These are phyloP conservation scores for Sycobia sp. DNA, from an alignment of 1,140 invertebrate species.

Conservation along the genomic window DNA sequence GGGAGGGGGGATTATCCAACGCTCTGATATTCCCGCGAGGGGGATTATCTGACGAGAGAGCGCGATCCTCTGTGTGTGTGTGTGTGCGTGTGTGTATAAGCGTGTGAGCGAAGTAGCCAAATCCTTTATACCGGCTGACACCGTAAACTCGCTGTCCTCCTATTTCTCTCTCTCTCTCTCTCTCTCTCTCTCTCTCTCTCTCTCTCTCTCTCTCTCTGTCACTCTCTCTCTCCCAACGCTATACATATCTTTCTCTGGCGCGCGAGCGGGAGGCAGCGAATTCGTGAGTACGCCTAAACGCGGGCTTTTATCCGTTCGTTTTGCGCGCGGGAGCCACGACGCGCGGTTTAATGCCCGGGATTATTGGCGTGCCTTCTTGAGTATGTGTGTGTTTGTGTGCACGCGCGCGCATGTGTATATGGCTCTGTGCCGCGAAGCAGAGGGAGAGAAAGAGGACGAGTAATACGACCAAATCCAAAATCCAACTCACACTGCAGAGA, in stretches of 20 bases:
- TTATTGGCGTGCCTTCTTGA: slow-evolving; percentile 48
- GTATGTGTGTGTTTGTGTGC: slow-evolving; percentile 42
- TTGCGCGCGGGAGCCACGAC: no score
- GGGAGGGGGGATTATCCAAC: slow-evolving; percentile 58
- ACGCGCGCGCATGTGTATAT: slow-evolving; percentile 39
- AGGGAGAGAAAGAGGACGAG: no score
- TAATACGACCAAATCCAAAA: slow-evolving; percentile 58
- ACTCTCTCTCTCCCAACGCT: no score
- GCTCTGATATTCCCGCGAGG: slow-evolving; percentile 53
- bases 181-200: not conserved
- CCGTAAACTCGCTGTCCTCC: slow-evolving; percentile 27
- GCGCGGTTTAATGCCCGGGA: slow-evolving; percentile 56
- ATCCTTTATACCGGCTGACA: slow-evolving; percentile 49
- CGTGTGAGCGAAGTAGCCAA: slow-evolving; percentile 47
- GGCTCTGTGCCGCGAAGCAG: slow-evolving; percentile 17
- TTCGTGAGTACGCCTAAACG: no score
- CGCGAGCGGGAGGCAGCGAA: no score
- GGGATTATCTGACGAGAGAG: slow-evolving; percentile 35
- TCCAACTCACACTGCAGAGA: slow-evolving; percentile 57
- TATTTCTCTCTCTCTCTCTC: slow-evolving; percentile 6
- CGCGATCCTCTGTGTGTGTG: no score
- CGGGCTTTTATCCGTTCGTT: no score
- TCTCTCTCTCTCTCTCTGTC: not conserved
- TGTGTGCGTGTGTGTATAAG: no score
- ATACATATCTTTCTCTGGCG: not conserved